Evolutionary conservation across 2,797 vertebrate genomes (phyloP), one percentile per base, ranked within the genome.

Genomic region (Microctenopoma steveboyesi): DNA sequence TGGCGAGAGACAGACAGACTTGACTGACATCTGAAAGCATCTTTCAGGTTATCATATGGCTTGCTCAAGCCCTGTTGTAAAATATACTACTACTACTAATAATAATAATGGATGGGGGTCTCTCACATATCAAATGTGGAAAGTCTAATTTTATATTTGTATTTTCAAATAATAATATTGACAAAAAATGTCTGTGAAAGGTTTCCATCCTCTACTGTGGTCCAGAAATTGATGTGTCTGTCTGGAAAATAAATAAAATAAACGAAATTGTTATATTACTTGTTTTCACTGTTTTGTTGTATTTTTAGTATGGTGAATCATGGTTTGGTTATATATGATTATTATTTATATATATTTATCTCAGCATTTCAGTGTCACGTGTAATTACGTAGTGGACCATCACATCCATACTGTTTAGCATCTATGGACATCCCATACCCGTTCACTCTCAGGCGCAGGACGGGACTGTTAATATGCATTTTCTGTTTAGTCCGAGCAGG

Each of bases 61-160:
- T 96, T 96, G 94, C 96, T 94, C 82, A 96, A 97, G 96, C 96
- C 96, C 95, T 95, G 95, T 96, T 97, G 95, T 97, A 97, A 96
- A 96, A 95, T 95, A 92, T 88, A 95, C 94, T 67, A 65, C 60
- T 71, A 58, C 72, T 78, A 49, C 76, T 79, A 70, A 85, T 80
- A 87, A 87, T 89, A 86, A 88, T 91, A 88, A 87, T 96, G 96
- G 96, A 96, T 95, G 95, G 95, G 95, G 95, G 95, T 96, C 95
- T 97, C 96, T 98, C 96, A 97, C 95, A 96, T 97, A 96, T 95
- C 96, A 96, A 95, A 98, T 97, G 96, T 97, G 96, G 96, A 98
- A 97, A 98, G 95, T 97, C 97, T 97, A 98, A 97, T 98, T 98
- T 98, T 97, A 98, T 98, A 98, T 98, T 98, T 98, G 96, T 98